A percentile compares a stretch with the other conserved stretches of the same genome.
Conservation (phyloP, 2,797 vertebrate genomes). For the Australoheros facetus region DNA sequence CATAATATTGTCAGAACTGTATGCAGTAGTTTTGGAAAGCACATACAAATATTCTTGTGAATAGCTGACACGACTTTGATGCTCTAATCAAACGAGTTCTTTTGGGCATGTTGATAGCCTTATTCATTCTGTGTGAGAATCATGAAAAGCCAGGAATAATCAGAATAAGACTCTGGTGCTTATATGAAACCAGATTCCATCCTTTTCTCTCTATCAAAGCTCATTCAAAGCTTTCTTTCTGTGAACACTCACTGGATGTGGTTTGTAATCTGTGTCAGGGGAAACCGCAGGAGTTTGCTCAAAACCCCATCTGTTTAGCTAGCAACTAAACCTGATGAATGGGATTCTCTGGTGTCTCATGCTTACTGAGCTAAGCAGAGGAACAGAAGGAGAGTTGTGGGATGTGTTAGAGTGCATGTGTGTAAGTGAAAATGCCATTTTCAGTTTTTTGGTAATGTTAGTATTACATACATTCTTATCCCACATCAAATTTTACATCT, state of each 20-base stretch:
- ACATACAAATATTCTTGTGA: neutral
- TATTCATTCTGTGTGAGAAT: neutral
- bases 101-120: neutral
- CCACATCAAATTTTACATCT: neutral
- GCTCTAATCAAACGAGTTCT: neutral
- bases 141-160: neutral
- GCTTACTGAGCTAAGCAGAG: constrained; percentile 55
- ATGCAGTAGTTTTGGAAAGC: neutral
- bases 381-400: constrained; percentile 53
- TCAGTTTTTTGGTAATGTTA: constrained; percentile 19
- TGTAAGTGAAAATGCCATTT: constrained; percentile 10
- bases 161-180: constrained; percentile 14
- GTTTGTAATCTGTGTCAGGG: constrained; percentile 68
- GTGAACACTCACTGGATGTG: constrained; percentile 49
- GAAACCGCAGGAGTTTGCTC: constrained; percentile 65
- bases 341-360: constrained; percentile 65
- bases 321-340: constrained; percentile 73
- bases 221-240: constrained; percentile 16
- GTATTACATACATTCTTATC: neutral
- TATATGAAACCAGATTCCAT: constrained; percentile 28
- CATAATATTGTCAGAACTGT: neutral
- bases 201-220: constrained; percentile 22
- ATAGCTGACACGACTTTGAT: neutral
- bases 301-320: constrained; percentile 77
- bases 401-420: constrained; percentile 22